A percentile compares a stretch with the other conserved stretches of the same genome.
Evolutionary conservation across 2,113 vertebrate species (phyloP).

Genomic region (Indri indri): DNA sequence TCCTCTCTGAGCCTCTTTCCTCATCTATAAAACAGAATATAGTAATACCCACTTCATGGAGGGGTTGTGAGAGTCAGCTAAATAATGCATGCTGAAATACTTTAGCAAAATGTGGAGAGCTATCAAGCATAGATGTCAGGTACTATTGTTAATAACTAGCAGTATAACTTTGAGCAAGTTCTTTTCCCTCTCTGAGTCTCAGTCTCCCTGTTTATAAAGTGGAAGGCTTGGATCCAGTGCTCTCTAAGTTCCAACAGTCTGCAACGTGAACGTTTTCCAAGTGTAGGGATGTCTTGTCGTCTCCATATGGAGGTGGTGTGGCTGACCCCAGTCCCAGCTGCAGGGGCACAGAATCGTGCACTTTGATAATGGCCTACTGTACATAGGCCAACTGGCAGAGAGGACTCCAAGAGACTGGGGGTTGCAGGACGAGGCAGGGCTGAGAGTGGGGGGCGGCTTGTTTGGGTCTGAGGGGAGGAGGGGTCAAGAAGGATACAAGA

Average conservation of each 20-base stretch:
- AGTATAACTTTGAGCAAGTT: not conserved
- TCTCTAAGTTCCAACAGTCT: not conserved
- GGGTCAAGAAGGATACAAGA: not conserved
- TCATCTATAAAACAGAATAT: not conserved
- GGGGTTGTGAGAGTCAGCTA: not conserved
- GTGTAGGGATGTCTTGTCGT: not conserved
- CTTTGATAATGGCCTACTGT: not conserved
- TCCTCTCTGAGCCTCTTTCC: not conserved
- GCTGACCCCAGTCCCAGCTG: not conserved
- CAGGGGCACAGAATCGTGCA: not conserved
- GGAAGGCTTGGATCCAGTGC: not conserved
- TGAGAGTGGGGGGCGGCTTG: not conserved
- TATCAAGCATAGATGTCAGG: not conserved
- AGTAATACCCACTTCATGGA: not conserved
- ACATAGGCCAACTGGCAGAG: not conserved
- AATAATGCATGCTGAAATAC: not conserved
- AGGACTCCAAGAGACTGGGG: not conserved
- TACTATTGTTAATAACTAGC: not conserved
- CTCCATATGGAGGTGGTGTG: not conserved
- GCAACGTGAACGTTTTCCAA: not conserved
- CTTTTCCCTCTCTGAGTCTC: not conserved
- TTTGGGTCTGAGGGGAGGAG: not conserved
- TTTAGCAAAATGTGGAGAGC: not conserved
- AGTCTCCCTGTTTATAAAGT: not conserved
- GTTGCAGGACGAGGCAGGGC: not conserved